phyloP scores from a whole-genome alignment of 2,888 invertebrate species.

The Gastrophysa polygoni region DNA sequence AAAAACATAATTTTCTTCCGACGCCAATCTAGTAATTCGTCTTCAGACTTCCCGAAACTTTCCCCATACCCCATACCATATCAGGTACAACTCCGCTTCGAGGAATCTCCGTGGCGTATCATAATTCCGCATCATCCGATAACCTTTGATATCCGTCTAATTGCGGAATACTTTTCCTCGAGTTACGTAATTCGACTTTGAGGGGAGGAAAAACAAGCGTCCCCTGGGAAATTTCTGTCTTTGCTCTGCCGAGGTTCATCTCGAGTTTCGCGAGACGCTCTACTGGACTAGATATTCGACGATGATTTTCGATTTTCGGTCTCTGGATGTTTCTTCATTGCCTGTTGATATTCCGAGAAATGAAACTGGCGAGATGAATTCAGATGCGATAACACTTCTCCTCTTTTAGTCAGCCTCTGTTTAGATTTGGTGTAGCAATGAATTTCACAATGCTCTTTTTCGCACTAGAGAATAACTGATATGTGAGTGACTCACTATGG shows the following conservation, averaged over 20 bases:
- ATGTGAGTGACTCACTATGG: too few species aligned
- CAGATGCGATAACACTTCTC: too few species aligned
- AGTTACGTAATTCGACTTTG: conserved; percentile 10
- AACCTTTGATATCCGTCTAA: conserved; percentile 11
- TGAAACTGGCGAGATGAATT: too few species aligned
- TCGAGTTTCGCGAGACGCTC: neutral
- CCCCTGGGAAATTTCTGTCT: neutral
- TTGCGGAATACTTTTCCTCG: conserved; percentile 12
- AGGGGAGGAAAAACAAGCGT: neutral
- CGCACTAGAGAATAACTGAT: too few species aligned
- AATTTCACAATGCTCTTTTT: too few species aligned
- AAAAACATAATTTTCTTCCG: neutral
- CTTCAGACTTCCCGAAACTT: neutral
- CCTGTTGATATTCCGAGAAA: neutral
- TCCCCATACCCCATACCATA: neutral
- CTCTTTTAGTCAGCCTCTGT: too few species aligned
- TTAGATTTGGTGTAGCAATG: too few species aligned
- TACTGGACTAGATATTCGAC: neutral
- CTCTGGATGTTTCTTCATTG: neutral
- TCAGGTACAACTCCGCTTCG: neutral
- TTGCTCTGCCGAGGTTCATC: neutral
- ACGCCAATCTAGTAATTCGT: neutral
- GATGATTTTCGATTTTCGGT: neutral
- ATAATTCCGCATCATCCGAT: conserved; percentile 4
- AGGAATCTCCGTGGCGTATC: neutral